Evolutionary conservation across 35 echinoderm and acorn worm genomes (phyloP).

Genomic region (Strongylocentrotus purpuratus): DNA sequence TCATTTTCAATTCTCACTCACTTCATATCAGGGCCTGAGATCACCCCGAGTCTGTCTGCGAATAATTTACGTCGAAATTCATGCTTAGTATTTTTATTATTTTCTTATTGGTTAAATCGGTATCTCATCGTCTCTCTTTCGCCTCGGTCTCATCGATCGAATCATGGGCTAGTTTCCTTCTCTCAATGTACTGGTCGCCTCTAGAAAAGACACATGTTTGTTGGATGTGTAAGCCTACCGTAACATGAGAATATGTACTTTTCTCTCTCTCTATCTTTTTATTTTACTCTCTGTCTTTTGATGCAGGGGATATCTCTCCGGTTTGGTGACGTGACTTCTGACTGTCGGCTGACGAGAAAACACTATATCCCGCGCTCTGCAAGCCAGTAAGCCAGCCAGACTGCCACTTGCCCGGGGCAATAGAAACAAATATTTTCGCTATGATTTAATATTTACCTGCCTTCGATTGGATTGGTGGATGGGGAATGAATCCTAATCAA

Average conservation of each 20-base stretch:
- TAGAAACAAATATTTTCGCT: conserved; percentile 31
- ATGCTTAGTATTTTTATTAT: not conserved
- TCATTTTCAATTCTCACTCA: not conserved
- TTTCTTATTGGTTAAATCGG: not conserved
- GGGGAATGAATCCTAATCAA: not conserved
- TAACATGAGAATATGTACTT: not conserved
- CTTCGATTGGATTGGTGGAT: not conserved
- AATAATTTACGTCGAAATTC: not conserved
- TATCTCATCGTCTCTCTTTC: not conserved
- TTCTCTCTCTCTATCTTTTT: not conserved
- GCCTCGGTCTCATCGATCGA: not conserved
- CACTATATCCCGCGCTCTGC: not conserved
- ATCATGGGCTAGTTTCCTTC: not conserved
- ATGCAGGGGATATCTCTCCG: not conserved
- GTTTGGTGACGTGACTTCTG: not conserved
- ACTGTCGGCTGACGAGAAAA: not conserved
- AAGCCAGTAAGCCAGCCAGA: not conserved
- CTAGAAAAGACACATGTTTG: not conserved
- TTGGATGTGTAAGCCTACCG: not conserved
- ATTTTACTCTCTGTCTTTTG: not conserved
- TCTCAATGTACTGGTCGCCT: not conserved
- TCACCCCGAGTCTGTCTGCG: not conserved
- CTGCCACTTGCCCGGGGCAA: conserved; percentile 28
- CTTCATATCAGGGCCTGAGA: not conserved
- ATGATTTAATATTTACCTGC: conserved; percentile 34